phyloP scores from a whole-genome alignment of 2,888 invertebrate species.

The Metellina segmentata region DNA sequence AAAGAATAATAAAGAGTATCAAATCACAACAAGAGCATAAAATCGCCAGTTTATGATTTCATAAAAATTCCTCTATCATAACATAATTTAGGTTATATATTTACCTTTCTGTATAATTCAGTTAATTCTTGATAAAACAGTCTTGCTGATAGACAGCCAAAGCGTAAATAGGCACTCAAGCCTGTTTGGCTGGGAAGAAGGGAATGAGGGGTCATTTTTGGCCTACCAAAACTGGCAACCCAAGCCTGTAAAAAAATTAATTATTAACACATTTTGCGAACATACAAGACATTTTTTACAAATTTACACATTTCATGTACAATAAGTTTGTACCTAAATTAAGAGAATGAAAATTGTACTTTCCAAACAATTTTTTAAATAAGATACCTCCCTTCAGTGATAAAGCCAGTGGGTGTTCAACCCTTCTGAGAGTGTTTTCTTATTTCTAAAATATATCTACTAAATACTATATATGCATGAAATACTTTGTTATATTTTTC shows the following conservation, averaged over 20 bases:
- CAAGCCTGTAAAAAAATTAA: slow-evolving; percentile 86
- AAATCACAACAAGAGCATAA: not conserved
- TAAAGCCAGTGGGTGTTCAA: too few species aligned
- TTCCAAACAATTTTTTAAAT: too few species aligned
- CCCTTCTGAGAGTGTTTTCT: too few species aligned
- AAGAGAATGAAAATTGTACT: not conserved
- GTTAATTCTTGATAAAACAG: slow-evolving; percentile 91
- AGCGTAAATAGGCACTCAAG: slow-evolving; percentile 91
- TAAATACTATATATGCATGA: too few species aligned
- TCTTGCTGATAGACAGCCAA: slow-evolving; percentile 91
- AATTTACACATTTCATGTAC: not conserved
- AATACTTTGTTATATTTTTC: too few species aligned
- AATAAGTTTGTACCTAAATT: not conserved
- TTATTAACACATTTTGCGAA: not conserved
- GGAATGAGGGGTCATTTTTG: slow-evolving; percentile 94
- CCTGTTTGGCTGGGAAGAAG: slow-evolving; percentile 89
- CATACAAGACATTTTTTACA: not conserved
- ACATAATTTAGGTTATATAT: not conserved
- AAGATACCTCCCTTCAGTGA: too few species aligned
- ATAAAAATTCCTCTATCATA: too few species aligned
- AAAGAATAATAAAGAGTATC: too few species aligned
- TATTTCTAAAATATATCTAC: too few species aligned
- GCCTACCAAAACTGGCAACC: slow-evolving; percentile 93
- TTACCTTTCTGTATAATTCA: slow-evolving; percentile 84
- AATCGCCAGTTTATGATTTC: too few species aligned